Base-by-base conservation (phyloP, 1,140 invertebrate genomes). In the Bradynema listronoti region DNA sequence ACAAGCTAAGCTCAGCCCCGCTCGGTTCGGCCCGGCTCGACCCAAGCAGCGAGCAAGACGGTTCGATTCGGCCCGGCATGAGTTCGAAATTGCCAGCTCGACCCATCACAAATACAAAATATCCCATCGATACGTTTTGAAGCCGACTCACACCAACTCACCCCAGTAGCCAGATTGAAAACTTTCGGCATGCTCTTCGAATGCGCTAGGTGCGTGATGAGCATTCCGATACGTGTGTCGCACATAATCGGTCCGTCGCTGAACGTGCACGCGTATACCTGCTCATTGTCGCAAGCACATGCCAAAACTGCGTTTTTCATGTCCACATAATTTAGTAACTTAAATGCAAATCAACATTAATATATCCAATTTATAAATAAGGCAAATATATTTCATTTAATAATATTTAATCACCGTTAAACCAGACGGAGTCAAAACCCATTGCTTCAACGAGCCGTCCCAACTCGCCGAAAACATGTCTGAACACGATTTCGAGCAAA, bases 361-460 rank as follows among this genome's bases (percentile, higher is more conserved):
- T 19, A 56, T 43, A 49, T 34, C 4, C 1, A 52, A 25, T n/a
- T 42, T 34, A 24, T 34, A 33, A 33, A 47, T 52, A n/a, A 29
- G 45, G 24, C 30, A 16, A 52, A 52, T 32, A 4, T 9, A 32
- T 19, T 29, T 57, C 32, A 1, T 58, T 2, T 49, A 61, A 27
- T 6, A 60, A 61, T 16, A 11, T 19, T 9, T 11, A 42, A 16
- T 30, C 47, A 60, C 60, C 16, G 11, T 32, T 5, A 66, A 43
- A 24, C 61, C 45, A 33, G 42, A 34, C 30, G 59, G 54, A n/a
- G 27, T 27, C 11, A 66, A 52, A 9, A 63, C 9, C 64, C 64
- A 66, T 50, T 65, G 29, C 34, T 66, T 52, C 24, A 69, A 24
- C 11, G 27, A 36, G 1, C 46, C 16, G 33, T 66, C 64, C 67